Evolutionary conservation across 2,113 vertebrate species (phyloP).

Genomic region (Phrynosoma platyrhinos): DNA sequence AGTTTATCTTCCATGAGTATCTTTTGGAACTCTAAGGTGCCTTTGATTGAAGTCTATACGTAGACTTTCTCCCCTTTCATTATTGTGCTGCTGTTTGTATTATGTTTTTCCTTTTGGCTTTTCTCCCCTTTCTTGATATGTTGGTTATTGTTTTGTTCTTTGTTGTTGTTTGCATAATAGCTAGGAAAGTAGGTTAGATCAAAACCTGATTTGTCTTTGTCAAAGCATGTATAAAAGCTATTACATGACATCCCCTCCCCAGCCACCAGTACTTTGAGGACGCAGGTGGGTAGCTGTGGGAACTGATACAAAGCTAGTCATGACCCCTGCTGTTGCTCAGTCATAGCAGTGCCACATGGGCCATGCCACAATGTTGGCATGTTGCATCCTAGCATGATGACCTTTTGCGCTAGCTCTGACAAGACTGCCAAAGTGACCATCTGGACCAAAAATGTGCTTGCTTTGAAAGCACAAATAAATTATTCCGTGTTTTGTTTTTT

Average conservation of each 20-base stretch:
- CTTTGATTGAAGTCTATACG: too few relatives aligned
- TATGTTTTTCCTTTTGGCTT: too few relatives aligned
- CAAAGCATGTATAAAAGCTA: neutral
- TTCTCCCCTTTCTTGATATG: too few relatives aligned
- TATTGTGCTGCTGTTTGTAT: too few relatives aligned
- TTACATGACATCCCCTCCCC: neutral
- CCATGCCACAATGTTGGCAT: neutral
- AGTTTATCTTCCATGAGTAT: too few relatives aligned
- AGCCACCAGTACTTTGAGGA: neutral
- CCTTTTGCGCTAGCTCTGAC: neutral
- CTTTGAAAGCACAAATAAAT: slow-evolving; percentile 31
- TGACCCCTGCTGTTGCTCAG: neutral
- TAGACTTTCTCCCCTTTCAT: too few relatives aligned
- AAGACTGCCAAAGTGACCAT: neutral
- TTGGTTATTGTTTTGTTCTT: neutral
- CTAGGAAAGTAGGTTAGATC: neutral
- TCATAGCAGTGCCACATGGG: neutral
- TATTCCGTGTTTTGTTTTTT: slow-evolving; percentile 13
- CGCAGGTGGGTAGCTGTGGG: too few relatives aligned
- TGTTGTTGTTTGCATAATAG: too few relatives aligned
- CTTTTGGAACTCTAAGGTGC: too few relatives aligned
- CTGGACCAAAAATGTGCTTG: slow-evolving; percentile 14
- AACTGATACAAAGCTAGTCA: neutral
- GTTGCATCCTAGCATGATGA: too few relatives aligned
- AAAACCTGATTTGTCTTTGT: neutral